Base-by-base conservation (phyloP, 2,888 invertebrate species). In the Hyalella azteca region DNA sequence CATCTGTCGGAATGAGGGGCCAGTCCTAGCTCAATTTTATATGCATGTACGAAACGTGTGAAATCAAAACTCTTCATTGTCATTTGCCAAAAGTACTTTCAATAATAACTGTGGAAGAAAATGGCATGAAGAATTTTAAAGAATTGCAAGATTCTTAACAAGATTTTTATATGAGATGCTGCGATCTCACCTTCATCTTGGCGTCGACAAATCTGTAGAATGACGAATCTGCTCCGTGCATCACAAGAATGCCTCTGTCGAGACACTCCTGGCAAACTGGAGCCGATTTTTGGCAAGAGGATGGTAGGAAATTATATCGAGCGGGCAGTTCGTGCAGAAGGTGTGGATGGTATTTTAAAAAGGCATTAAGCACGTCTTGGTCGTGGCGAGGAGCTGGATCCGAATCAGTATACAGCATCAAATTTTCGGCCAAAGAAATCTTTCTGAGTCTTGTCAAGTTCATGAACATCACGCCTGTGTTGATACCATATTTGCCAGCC, bases 401-500 rank as follows among this genome's bases (percentile, higher is more conserved):
- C 26, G 15, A 11, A 22, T 79, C 66, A 29, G 77, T 80, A 39
- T 60, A 77, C 7, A 78, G 77, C 9, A 82, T 49, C 26, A 79
- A 81, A 4, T 78, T 79, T 29, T 78, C 77, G 32, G 36, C 26
- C 13, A 26, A 32, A 26, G 78, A 54, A 15, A 79, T 32, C 5
- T 84, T 81, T 78, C 90, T 85, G 86, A 90, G 87, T 60, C 89
- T 85, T 0, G 89, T 89, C 80, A 90, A 86, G 85, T 90, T 89
- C 89, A 89, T 89, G 77, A 89, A 85, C 89, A 90, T 89, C 13
- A 90, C 89, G 40, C 90, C 90, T 59, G 89, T 89, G 86, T 90
- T 90, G 2, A 90, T 86, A 78, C 90, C 90, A 88, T 85, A 76
- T 15, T n/a, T 32, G 26, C 84, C 84, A 11, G 82, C 82, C 48